Percentiles rank a stretch among this genome's conserved stretches.
Evolutionary conservation across 1,140 invertebrate genomes (phyloP).

Genomic region (Drosophila ananassae): DNA sequence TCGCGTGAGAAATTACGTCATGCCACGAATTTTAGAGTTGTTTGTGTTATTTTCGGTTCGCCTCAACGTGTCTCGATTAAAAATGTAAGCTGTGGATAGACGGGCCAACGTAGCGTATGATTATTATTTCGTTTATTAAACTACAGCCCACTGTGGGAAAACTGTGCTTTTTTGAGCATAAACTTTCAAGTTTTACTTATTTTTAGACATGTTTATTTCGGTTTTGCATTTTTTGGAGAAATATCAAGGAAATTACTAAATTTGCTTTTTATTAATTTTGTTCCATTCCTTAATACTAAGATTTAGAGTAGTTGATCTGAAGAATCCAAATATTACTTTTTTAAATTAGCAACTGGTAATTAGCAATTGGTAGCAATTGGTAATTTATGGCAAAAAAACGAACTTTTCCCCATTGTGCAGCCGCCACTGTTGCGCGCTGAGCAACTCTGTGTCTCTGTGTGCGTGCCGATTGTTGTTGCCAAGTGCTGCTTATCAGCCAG

Average conservation of each 20-base stretch:
- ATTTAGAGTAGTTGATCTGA: no score
- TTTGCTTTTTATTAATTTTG: no score
- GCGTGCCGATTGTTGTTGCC: conserved; percentile 66
- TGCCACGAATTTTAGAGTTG: conserved; percentile 69
- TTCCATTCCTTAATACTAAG: no score
- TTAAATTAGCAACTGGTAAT: no score
- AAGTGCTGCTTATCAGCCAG: conserved; percentile 48
- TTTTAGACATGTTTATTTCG: no score
- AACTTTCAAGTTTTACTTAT: no score
- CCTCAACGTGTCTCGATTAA: conserved; percentile 72
- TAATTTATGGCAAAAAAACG: no score
- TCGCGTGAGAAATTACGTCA: conserved; percentile 81
- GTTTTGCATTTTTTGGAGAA: no score
- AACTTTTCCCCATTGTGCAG: not conserved
- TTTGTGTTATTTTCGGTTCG: conserved; percentile 39
- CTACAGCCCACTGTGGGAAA: not conserved
- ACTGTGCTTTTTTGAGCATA: no score
- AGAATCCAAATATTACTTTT: no score
- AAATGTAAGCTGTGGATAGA: conserved; percentile 39
- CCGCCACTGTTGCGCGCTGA: conserved; percentile 42
- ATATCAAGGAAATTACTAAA: no score
- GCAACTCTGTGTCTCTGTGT: not conserved
- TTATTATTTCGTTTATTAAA: conserved; percentile 76
- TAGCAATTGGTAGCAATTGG: no score
- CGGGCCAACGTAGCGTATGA: conserved; percentile 69